Conservation (phyloP, 2,888 invertebrate species). For the Tachystola acroxantha region DNA sequence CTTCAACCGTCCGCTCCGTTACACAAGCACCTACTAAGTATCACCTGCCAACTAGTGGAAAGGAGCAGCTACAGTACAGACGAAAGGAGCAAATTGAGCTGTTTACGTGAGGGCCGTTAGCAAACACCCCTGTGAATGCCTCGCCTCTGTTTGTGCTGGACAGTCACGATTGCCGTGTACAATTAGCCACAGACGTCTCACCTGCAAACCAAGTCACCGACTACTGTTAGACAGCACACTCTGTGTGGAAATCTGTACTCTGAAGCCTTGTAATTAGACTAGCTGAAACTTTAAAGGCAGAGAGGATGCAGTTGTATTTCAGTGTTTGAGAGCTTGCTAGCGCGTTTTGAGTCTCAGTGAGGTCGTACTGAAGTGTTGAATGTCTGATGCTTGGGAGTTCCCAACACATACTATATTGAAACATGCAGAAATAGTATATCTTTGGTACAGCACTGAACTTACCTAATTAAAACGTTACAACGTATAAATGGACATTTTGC, state of each 20-base stretch:
- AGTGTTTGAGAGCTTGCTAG: conserved; percentile 27
- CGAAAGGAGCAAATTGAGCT: conserved; percentile 51
- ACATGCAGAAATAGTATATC: too few species aligned
- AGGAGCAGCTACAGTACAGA: conserved; percentile 9
- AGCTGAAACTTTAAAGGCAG: not conserved
- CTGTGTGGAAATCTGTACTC: conserved; percentile 3
- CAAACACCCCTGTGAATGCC: conserved; percentile 64
- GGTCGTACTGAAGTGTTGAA: too few species aligned
- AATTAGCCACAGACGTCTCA: conserved; percentile 65
- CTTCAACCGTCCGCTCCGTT: too few species aligned
- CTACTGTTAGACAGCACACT: conserved; percentile 1
- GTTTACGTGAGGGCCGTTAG: conserved; percentile 70
- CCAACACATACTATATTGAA: too few species aligned
- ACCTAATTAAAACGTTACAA: too few species aligned
- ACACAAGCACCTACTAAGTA: too few species aligned
- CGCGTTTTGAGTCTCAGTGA: conserved; percentile 30
- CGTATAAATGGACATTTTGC: too few species aligned
- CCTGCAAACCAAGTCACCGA: conserved; percentile 37
- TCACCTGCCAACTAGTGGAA: not conserved
- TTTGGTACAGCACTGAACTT: too few species aligned
- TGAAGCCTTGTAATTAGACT: conserved; percentile 2
- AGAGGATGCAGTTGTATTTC: conserved; percentile 4
- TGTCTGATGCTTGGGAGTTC: too few species aligned
- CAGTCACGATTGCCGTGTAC: conserved; percentile 60
- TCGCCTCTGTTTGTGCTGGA: conserved; percentile 60